These are phyloP conservation scores for Crocallis elinguaria DNA, from an alignment of 2,888 invertebrate species.

Conservation along the genomic window DNA sequence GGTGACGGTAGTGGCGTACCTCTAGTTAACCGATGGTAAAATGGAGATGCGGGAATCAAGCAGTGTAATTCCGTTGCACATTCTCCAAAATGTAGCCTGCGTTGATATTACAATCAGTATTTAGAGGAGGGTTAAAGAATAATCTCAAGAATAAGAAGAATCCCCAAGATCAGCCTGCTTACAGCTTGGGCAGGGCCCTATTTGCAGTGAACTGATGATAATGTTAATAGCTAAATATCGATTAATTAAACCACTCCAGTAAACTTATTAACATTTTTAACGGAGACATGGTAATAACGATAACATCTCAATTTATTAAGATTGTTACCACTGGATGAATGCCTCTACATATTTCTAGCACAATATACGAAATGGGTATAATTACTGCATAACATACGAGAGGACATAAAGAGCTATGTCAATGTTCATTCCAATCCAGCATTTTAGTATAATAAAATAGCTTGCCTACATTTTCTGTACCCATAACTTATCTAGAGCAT, in stretches of 20 bases:
- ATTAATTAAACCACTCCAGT: background rate
- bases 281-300: background rate
- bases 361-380: conserved; percentile 23
- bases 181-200: too few species aligned
- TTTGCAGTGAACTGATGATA: too few species aligned
- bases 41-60: too few species aligned
- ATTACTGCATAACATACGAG: conserved; percentile 21
- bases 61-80: too few species aligned
- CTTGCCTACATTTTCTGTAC: conserved; percentile 33
- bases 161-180: too few species aligned
- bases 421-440: conserved; percentile 23
- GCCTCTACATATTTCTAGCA: conserved; percentile 1
- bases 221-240: too few species aligned
- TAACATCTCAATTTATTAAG: background rate
- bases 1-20: too few species aligned
- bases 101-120: too few species aligned
- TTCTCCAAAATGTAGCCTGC: too few species aligned
- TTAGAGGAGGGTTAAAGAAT: too few species aligned
- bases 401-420: conserved; percentile 21
- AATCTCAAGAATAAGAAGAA: too few species aligned
- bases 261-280: background rate
- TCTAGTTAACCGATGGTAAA: too few species aligned
- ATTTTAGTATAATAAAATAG: conserved; percentile 33
- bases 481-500: conserved; percentile 35
- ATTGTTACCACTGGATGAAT: background rate